Conservation (phyloP, 2,888 invertebrate genomes). For the Plemyria rubiginata region DNA sequence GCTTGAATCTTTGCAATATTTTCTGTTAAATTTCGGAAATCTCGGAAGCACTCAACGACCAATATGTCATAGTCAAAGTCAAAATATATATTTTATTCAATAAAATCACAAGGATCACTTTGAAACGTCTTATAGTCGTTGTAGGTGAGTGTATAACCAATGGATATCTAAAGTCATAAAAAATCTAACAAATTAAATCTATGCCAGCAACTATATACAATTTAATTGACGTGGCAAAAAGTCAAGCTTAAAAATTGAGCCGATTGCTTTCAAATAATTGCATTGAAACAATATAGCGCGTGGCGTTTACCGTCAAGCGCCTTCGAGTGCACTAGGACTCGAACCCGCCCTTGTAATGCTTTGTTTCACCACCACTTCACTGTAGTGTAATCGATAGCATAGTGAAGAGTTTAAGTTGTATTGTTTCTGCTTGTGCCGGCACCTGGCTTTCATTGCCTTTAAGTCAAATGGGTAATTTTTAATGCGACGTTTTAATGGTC, state of each 20-base stretch:
- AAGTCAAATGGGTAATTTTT: background rate
- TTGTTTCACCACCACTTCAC: constrained; percentile 36
- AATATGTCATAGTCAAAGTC: no score
- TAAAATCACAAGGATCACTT: no score
- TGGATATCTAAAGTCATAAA: no score
- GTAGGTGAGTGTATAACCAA: no score
- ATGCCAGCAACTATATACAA: no score
- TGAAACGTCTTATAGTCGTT: no score
- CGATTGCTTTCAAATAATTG: constrained; percentile 24
- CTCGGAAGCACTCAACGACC: no score
- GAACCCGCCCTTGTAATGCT: constrained; percentile 25
- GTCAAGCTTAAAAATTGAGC: background rate
- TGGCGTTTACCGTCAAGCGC: constrained; percentile 35
- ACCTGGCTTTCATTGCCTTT: constrained; percentile 25
- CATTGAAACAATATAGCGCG: constrained; percentile 33
- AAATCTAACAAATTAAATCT: no score
- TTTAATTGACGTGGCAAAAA: background rate
- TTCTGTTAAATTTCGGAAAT: background rate
- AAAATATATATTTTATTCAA: no score
- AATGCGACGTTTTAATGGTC: no score
- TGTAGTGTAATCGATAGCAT: constrained; percentile 50
- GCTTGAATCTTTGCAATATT: background rate
- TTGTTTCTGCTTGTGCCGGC: constrained; percentile 20
- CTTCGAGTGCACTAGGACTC: constrained; percentile 31
- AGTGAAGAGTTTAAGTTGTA: constrained; percentile 31